Conservation (phyloP, 35 echinoderm and acorn worm species). For the Apostichopus japonicus region DNA sequence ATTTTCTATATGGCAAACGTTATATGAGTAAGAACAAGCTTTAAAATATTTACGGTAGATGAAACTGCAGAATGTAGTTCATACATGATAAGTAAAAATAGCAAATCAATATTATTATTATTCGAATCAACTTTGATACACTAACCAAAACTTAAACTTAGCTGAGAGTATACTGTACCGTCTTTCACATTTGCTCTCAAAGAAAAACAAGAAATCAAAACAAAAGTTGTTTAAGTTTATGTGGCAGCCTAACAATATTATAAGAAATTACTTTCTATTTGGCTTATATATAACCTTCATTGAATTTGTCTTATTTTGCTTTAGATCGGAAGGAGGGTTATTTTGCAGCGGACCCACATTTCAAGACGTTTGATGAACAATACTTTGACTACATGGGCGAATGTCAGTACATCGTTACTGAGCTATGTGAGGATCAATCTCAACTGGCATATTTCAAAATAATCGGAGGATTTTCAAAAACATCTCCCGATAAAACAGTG, state of each 20-base stretch:
- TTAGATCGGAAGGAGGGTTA: background rate
- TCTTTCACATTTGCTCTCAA: too few relatives aligned
- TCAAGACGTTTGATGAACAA: background rate
- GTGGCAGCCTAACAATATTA: too few relatives aligned
- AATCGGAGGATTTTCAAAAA: background rate
- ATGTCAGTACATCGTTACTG: constrained; percentile 1
- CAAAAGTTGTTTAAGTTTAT: too few relatives aligned
- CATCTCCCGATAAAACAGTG: background rate
- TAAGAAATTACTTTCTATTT: too few relatives aligned
- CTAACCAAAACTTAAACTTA: too few relatives aligned
- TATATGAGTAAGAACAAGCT: background rate
- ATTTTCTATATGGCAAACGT: too few relatives aligned
- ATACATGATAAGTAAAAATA: background rate
- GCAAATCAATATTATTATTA: background rate
- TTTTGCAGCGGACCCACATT: background rate
- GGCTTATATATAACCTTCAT: too few relatives aligned
- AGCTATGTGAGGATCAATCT: background rate
- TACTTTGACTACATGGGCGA: background rate
- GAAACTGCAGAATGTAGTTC: background rate
- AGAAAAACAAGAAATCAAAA: too few relatives aligned
- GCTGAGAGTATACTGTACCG: too few relatives aligned
- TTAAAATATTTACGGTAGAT: background rate
- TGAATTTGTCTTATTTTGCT: too few relatives aligned
- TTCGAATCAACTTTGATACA: background rate
- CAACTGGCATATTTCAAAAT: background rate